Conservation (phyloP, 2,888 invertebrate genomes). For the Luperina nickerlii region DNA sequence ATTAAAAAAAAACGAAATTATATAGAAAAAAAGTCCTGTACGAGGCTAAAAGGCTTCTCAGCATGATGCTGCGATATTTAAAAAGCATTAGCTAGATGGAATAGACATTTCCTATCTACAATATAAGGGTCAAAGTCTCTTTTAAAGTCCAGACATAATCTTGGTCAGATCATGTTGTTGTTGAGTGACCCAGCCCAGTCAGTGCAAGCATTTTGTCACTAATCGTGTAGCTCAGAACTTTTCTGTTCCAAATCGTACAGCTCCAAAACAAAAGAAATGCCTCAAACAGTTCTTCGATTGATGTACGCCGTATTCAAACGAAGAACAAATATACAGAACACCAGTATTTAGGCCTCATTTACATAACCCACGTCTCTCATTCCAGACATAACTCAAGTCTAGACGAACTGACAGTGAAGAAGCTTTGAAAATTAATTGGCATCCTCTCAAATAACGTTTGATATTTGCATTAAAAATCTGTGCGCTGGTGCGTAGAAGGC, state of each 20-base stretch:
- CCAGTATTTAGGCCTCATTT: constrained; percentile 27
- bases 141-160: not conserved
- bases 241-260: constrained; percentile 2
- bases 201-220: not conserved
- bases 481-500: not conserved
- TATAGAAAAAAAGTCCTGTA: no score
- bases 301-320: not conserved
- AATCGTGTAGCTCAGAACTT: not conserved
- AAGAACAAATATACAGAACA: constrained; percentile 18
- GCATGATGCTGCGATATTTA: no score
- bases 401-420: constrained; percentile 49
- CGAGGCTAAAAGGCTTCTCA: no score
- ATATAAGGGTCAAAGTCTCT: not conserved
- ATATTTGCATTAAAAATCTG: constrained; percentile 14
- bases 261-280: not conserved
- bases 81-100: not conserved
- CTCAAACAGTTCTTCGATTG: constrained; percentile 2
- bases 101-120: not conserved
- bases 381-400: constrained; percentile 45
- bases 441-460: constrained; percentile 34
- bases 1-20: no score
- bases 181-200: not conserved
- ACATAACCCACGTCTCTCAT: constrained; percentile 40
- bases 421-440: constrained; percentile 46
- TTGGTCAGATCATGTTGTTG: not conserved